phyloP scores from a whole-genome alignment of 2,797 vertebrate genomes.

The Lepilemur ruficaudatus region DNA sequence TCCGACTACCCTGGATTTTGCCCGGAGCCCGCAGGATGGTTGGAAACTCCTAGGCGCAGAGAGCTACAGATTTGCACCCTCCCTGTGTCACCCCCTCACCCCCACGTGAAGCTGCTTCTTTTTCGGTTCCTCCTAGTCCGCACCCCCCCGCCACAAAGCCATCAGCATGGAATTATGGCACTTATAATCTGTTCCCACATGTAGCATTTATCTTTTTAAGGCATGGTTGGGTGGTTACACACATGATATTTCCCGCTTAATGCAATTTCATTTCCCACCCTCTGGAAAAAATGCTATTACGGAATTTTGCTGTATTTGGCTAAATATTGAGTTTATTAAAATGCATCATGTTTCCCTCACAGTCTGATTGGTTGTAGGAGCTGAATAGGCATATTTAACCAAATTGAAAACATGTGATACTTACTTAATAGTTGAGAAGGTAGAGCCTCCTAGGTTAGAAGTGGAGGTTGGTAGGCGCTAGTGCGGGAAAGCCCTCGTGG shows the following conservation, averaged over 20 bases:
- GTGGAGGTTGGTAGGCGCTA: fast-evolving
- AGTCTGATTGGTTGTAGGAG: background rate
- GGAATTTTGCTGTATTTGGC: constrained; percentile 40
- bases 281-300: constrained; percentile 22
- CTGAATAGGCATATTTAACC: background rate
- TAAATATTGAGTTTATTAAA: constrained; percentile 48
- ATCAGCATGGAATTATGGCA: background rate
- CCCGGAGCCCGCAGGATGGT: fast-evolving
- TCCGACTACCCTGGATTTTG: background rate
- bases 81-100: fast-evolving
- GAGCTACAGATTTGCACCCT: fast-evolving
- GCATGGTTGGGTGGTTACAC: background rate
- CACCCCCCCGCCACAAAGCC: background rate
- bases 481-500: background rate
- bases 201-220: constrained; percentile 25
- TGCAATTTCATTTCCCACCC: constrained; percentile 22
- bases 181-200: background rate
- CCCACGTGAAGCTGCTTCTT: no score
- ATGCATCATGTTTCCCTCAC: constrained; percentile 17
- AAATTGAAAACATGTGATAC: background rate
- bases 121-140: background rate
- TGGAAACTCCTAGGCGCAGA: background rate
- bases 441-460: background rate
- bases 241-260: background rate
- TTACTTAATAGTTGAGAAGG: background rate